phyloP scores from a whole-genome alignment of 2,113 vertebrate genomes.

The Thamnaconus septentrionalis region DNA sequence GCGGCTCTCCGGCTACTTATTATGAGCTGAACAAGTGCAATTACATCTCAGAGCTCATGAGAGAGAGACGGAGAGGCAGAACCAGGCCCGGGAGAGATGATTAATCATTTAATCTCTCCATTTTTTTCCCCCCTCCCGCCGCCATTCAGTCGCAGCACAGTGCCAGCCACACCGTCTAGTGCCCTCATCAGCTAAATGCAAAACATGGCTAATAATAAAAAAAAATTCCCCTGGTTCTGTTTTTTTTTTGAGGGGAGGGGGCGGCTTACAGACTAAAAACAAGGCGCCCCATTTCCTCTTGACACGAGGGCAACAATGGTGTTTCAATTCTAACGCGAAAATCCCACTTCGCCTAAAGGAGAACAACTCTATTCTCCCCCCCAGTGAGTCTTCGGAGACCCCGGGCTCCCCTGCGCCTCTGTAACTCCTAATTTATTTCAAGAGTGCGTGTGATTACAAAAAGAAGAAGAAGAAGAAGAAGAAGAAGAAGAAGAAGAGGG shows the following conservation, averaged over 20 bases:
- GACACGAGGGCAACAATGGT: conserved; percentile 49
- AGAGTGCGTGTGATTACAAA: conserved; percentile 74
- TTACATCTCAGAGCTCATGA: conserved; percentile 67
- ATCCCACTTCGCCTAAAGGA: conserved; percentile 57
- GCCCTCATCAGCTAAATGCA: conserved; percentile 43
- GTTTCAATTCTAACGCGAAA: conserved; percentile 69
- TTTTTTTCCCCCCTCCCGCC: too few relatives aligned
- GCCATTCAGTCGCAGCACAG: conserved; percentile 47
- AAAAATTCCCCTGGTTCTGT: conserved; percentile 16
- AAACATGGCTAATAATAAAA: conserved; percentile 25
- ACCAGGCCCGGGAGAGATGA: conserved; percentile 65
- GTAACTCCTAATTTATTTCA: conserved; percentile 76
- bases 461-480: conserved; percentile 8
- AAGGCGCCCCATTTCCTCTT: conserved; percentile 24
- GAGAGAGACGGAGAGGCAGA: conserved; percentile 56
- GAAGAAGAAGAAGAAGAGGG: too few relatives aligned
- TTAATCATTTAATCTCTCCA: conserved; percentile 66
- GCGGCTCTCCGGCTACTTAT: conserved; percentile 59
- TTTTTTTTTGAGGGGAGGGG: too few relatives aligned
- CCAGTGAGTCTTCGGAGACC: conserved; percentile 64
- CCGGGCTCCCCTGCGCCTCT: conserved; percentile 61
- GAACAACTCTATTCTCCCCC: conserved; percentile 63
- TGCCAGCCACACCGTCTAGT: conserved; percentile 50
- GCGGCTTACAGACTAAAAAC: neutral
- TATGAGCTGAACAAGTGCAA: conserved; percentile 72